Conservation (phyloP, 2,113 vertebrate species). For the Mohoua ochrocephala region DNA sequence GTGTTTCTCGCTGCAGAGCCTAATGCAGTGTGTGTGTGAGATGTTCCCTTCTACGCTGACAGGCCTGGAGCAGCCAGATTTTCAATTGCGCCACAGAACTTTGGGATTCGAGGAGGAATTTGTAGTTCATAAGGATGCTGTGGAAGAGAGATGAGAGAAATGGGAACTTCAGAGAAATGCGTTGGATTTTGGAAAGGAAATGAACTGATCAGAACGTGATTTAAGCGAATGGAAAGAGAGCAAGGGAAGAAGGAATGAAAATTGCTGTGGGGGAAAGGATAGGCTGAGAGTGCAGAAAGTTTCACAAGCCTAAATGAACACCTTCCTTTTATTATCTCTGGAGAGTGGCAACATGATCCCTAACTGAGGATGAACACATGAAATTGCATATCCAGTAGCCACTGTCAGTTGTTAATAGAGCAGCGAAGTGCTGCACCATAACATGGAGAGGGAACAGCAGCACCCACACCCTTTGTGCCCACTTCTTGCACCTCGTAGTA, state of each 20-base stretch:
- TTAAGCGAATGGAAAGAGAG: neutral
- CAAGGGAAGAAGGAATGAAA: neutral
- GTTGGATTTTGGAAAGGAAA: neutral
- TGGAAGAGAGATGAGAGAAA: neutral
- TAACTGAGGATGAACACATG: neutral
- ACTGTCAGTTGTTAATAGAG: neutral
- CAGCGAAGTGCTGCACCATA: neutral
- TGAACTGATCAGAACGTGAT: neutral
- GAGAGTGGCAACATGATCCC: neutral
- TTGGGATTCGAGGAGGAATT: neutral
- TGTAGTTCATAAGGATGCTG: neutral
- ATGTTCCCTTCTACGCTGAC: neutral
- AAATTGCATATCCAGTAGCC: neutral
- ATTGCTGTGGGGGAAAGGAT: neutral
- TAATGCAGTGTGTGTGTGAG: neutral
- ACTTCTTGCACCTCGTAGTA: neutral
- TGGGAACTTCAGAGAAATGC: neutral
- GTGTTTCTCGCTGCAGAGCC: neutral
- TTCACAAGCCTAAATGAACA: neutral
- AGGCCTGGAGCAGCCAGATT: neutral
- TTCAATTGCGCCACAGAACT: neutral
- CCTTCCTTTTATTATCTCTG: neutral
- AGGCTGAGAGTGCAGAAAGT: neutral
- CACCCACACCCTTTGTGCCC: neutral
- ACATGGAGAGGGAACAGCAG: neutral